A percentile compares a stretch with the other conserved stretches of the same genome.
These are phyloP conservation scores for Apantesis nais DNA, from an alignment of 2,888 invertebrate genomes.

Conservation along the genomic window DNA sequence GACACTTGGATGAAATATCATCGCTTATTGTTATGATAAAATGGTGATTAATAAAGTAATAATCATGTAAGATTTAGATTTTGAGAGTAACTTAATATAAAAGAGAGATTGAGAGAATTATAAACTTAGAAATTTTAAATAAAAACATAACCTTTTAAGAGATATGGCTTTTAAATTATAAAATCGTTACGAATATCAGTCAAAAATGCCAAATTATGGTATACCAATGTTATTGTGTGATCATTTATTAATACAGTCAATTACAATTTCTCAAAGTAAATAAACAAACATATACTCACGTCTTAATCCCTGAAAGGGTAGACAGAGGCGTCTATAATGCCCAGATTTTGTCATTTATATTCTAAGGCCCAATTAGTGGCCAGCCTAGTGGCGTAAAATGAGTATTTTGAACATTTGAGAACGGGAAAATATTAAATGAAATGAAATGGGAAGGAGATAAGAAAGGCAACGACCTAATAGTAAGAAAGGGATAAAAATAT, in stretches of 20 bases:
- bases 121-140: no score
- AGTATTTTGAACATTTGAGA: neutral
- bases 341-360: no score
- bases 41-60: neutral
- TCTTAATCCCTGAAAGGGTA: no score
- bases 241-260: neutral
- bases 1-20: neutral
- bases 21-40: neutral
- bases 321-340: no score
- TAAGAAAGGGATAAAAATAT: neutral
- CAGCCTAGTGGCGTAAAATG: neutral
- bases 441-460: neutral
- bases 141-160: neutral
- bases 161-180: neutral
- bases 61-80: neutral
- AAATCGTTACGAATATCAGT: neutral
- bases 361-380: no score
- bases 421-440: neutral
- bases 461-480: no score
- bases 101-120: no score
- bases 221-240: neutral
- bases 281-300: no score
- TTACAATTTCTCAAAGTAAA: no score
- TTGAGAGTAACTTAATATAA: neutral
- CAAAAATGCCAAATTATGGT: neutral